Evolutionary conservation across 2,888 invertebrate species (phyloP), one percentile per base, ranked within the genome.

Genomic region (Subacronicta megacephala): DNA sequence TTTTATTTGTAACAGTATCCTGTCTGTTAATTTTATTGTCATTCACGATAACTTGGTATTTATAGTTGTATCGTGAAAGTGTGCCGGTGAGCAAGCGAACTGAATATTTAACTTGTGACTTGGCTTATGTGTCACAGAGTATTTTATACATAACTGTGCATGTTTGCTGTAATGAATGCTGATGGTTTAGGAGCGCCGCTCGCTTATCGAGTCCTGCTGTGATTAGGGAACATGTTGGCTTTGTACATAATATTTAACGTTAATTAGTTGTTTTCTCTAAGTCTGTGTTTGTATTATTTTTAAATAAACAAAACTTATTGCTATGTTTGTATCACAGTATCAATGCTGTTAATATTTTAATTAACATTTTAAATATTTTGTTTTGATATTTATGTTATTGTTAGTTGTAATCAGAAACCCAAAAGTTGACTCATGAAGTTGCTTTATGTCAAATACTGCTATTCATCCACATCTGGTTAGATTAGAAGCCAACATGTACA

Each of bases 91-190:
- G 47, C 42, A 79, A 83, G 84, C 81, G 69, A 66, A 62, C 65
- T 65, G 87, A 87, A 90, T 88, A 84, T 72, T 78, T 83, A 80
- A 72, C 71, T 65, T 66, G 67, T 79, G 78, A 82, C 67, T 80
- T 64, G 31, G 47, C 54, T 42, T 52, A 65, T 72, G 63, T 64
- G 62, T 69, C 65, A 69, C 54, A 44, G 37, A 50, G 52, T 26
- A 49, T 60, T 62, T 70, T 58, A 37, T 57, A 55, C 56, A 18
- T 59, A 58, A 41, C 50, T 58, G 67, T 57, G 43, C 43, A 54
- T 46, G 51, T 46, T 60, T 50, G 44, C 47, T 54, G 59, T 37
- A 50, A 43, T 45, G 26, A 63, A 55, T 66, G 47, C 47, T 42
- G 36, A 49, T 65, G 51, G 60, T 74, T 44, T 38, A 54, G 13